A percentile compares a stretch with the other conserved stretches of the same genome.
These are phyloP conservation scores for Caranx ignobilis DNA, from an alignment of 2,113 vertebrate genomes.

Conservation along the genomic window DNA sequence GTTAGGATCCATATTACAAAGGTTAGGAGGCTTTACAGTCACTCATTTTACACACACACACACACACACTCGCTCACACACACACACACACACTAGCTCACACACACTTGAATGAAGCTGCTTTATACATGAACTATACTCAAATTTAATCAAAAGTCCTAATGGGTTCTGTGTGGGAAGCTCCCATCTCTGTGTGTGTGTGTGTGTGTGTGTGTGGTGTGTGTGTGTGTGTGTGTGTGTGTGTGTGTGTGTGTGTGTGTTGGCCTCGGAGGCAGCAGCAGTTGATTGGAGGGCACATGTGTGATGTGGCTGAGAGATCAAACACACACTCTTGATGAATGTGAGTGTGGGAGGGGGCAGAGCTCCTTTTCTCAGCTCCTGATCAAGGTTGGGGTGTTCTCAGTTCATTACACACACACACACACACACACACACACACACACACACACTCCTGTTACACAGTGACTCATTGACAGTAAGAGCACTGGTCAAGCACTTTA, in stretches of 20 bases:
- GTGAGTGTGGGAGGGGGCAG: constrained; percentile 85
- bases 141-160: constrained; percentile 80
- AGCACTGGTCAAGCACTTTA: constrained; percentile 34
- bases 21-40: constrained; percentile 68
- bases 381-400: constrained; percentile 93
- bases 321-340: constrained; percentile 95
- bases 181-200: constrained; percentile 21
- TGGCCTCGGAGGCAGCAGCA: constrained; percentile 84
- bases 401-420: constrained; percentile 89
- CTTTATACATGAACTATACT: constrained; percentile 71
- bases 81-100: constrained; percentile 12
- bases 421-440: constrained; percentile 41
- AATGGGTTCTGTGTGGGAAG: constrained; percentile 72
- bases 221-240: constrained; percentile 34
- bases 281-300: constrained; percentile 90
- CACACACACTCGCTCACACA: constrained; percentile 34
- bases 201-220: constrained; percentile 1
- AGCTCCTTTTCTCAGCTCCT: constrained; percentile 84
- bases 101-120: constrained; percentile 58
- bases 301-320: constrained; percentile 98
- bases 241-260: constrained; percentile 33
- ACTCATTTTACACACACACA: constrained; percentile 59
- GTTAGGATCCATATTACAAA: constrained; percentile 75
- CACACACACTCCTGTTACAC: constrained; percentile 17
- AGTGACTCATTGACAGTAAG: constrained; percentile 50